Percentiles rank a stretch among this genome's conserved stretches.
These are phyloP conservation scores for Smittia aterrima DNA, from an alignment of 2,888 invertebrate species.

Conservation along the genomic window DNA sequence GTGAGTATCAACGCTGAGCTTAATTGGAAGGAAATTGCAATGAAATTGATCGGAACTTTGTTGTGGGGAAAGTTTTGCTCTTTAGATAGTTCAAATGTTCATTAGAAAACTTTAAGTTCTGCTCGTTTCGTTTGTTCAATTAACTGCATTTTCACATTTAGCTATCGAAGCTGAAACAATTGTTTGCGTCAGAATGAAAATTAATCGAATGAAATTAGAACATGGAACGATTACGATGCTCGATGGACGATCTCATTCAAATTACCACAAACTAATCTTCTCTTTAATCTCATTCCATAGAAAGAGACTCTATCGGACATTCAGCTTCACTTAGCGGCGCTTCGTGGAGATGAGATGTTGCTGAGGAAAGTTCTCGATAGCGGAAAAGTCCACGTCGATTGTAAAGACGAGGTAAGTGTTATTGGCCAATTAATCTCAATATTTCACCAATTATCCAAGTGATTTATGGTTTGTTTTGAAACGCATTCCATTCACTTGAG, in stretches of 20 bases:
- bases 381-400: conserved; percentile 92
- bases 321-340: conserved; percentile 86
- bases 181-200: background rate
- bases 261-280: background rate
- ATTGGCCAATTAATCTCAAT: background rate
- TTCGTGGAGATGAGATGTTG: conserved; percentile 76
- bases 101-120: too few species aligned
- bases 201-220: background rate
- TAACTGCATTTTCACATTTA: too few species aligned
- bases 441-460: background rate
- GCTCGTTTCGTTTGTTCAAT: too few species aligned
- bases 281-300: conserved; percentile 55
- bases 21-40: too few species aligned
- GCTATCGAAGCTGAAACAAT: too few species aligned
- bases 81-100: too few species aligned
- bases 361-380: conserved; percentile 80
- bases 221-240: background rate
- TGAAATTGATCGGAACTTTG: too few species aligned
- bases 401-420: conserved; percentile 78
- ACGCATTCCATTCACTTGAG: background rate
- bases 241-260: too few species aligned
- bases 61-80: too few species aligned
- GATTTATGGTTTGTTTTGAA: background rate
- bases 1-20: too few species aligned
- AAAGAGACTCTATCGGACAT: conserved; percentile 92